These are phyloP conservation scores for Antedon mediterranea DNA, from an alignment of 53 echinoderm and acorn worm genomes.

Conservation along the genomic window DNA sequence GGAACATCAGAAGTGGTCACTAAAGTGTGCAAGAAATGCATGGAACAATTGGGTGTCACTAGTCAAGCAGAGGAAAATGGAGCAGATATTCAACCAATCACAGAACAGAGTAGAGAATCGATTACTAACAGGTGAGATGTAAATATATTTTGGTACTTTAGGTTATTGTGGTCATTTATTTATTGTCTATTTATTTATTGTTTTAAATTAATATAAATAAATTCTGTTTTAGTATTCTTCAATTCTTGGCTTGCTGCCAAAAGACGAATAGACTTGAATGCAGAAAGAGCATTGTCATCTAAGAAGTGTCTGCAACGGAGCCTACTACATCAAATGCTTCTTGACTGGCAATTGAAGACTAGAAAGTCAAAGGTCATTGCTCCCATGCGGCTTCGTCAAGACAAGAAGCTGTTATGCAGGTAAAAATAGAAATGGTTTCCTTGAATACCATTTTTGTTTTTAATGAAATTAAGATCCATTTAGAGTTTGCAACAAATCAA, in stretches of 20 bases:
- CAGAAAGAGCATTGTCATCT: slow-evolving; percentile 18
- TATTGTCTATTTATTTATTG: too few relatives aligned
- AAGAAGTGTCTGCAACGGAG: slow-evolving; percentile 17
- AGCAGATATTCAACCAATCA: slow-evolving; percentile 8
- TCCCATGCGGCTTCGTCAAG: slow-evolving; percentile 10
- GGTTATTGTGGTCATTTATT: too few relatives aligned
- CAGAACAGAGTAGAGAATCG: slow-evolving; percentile 12
- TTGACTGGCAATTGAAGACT: slow-evolving; percentile 25
- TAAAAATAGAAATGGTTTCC: not conserved
- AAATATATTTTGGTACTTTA: not conserved
- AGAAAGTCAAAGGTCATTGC: slow-evolving; percentile 23
- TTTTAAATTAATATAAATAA: too few relatives aligned
- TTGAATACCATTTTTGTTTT: too few relatives aligned
- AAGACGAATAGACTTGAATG: slow-evolving; percentile 2
- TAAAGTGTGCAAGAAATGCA: slow-evolving; percentile 18
- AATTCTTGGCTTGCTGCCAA: slow-evolving; percentile 6
- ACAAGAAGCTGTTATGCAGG: slow-evolving; percentile 11
- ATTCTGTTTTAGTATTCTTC: slow-evolving; percentile 10
- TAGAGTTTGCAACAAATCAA: too few relatives aligned
- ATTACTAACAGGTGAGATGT: slow-evolving; percentile 18
- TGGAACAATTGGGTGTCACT: slow-evolving; percentile 12
- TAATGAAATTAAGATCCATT: too few relatives aligned
- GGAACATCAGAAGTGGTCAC: slow-evolving; percentile 15
- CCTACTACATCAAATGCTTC: slow-evolving; percentile 12
- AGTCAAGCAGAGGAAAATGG: slow-evolving; percentile 5